A percentile compares a stretch with the other conserved stretches of the same genome.
These are phyloP conservation scores for Drosophila demipolita DNA, from an alignment of 2,888 invertebrate species.

Conservation along the genomic window DNA sequence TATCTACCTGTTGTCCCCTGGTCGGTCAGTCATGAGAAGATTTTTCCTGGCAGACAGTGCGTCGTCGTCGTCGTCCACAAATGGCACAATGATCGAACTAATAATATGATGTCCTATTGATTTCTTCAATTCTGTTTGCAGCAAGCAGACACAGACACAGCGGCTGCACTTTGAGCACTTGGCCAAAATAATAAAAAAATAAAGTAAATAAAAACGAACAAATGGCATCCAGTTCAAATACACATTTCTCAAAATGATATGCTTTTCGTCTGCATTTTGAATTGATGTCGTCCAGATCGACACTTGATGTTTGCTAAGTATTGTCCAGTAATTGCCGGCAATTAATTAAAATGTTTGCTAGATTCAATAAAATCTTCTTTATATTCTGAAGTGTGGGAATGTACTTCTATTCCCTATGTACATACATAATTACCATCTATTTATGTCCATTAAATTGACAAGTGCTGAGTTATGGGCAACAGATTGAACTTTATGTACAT, in stretches of 20 bases:
- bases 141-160: slow-evolving; percentile 43
- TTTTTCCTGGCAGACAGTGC: slow-evolving; percentile 73
- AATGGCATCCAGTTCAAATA: slow-evolving; percentile 50
- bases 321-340: slow-evolving; percentile 62
- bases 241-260: slow-evolving; percentile 58
- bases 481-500: background rate
- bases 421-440: slow-evolving; percentile 8
- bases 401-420: slow-evolving; percentile 6
- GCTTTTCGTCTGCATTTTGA: slow-evolving; percentile 48
- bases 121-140: slow-evolving; percentile 47
- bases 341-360: slow-evolving; percentile 56
- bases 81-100: slow-evolving; percentile 64
- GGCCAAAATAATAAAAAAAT: slow-evolving; percentile 8
- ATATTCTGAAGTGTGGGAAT: slow-evolving; percentile 51
- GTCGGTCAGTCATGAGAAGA: slow-evolving; percentile 74
- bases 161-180: slow-evolving; percentile 51
- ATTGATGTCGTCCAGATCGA: slow-evolving; percentile 31
- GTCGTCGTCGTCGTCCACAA: slow-evolving; percentile 63
- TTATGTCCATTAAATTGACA: slow-evolving; percentile 47
- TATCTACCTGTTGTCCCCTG: slow-evolving; percentile 44
- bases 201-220: slow-evolving; percentile 1
- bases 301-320: slow-evolving; percentile 35
- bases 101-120: slow-evolving; percentile 61
- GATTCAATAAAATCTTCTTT: slow-evolving; percentile 14
- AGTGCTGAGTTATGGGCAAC: slow-evolving; percentile 9